These are phyloP conservation scores for Leptobrachium leishanense DNA, from an alignment of 2,113 vertebrate species.

Conservation along the genomic window DNA sequence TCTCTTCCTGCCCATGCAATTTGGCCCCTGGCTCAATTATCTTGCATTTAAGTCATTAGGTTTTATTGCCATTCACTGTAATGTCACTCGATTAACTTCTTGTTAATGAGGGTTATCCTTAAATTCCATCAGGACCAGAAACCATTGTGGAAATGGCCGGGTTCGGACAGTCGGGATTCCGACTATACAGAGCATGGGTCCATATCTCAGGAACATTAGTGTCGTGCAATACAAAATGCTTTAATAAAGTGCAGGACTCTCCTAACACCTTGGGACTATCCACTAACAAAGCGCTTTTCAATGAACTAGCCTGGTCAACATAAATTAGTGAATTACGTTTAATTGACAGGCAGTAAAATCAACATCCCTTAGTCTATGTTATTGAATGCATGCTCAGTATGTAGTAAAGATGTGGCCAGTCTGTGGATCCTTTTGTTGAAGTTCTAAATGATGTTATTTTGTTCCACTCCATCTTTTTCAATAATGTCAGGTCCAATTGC, in stretches of 20 bases:
- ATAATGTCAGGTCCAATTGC: too few relatives aligned
- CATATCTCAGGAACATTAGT: background rate
- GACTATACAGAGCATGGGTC: background rate
- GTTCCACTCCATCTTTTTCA: background rate
- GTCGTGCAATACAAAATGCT: background rate
- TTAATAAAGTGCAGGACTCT: background rate
- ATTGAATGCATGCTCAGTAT: background rate
- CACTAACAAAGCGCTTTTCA: conserved; percentile 9
- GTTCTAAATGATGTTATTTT: background rate
- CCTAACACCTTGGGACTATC: background rate
- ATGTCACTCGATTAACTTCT: background rate
- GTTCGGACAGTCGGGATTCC: too few relatives aligned
- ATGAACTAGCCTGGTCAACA: background rate
- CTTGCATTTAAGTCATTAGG: background rate
- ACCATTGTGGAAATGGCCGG: background rate
- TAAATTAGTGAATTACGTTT: conserved; percentile 39
- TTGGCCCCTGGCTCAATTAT: background rate
- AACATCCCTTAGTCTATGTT: conserved; percentile 34
- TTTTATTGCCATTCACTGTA: background rate
- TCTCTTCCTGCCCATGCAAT: background rate
- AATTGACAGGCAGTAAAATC: conserved; percentile 23
- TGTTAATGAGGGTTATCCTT: background rate
- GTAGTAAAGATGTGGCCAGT: conserved; percentile 1
- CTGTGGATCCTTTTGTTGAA: conserved; percentile 5
- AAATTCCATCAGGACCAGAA: background rate